Evolutionary conservation across 1,140 invertebrate genomes (phyloP), one percentile per base, ranked within the genome.

Genomic region (Epicauta chinensis): DNA sequence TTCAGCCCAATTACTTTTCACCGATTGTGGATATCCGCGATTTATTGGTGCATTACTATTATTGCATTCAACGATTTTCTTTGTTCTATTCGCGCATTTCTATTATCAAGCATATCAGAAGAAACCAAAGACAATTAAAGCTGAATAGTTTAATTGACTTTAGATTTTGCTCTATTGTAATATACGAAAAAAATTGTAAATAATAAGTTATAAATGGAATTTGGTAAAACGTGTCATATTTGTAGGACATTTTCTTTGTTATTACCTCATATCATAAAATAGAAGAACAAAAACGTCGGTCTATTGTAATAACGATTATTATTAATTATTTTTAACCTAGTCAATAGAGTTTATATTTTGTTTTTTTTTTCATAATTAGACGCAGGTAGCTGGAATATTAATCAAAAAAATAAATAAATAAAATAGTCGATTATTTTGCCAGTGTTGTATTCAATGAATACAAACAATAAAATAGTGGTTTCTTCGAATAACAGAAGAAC

Each of bases 31-130:
- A 41, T 91, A 88, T 67, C 87, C 87, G 1, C 83, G 70, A 60
- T 70, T 89, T 50, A 82, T 91, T 12, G 86, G 86, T 2, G 74
- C 80, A 46, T 77, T 91, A 38, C 71, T 94, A 42, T 75, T 93
- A 55, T 75, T 91, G 1, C 93, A 96, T 70, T 90, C 92, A 2
- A 78, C 86, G 15, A 91, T 96, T 57, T 97, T 97, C 78, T 91
- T 95, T 70, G 79, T 81, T 14, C 80, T 96, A 17, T 96, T 96
- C 77, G 85, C 81, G 55, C 84, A 96, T 73, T 97, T 96, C 76
- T 97, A 95, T 72, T 79, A 84, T 55, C 84, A 86, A 69, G 86
- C 89, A 54, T 93, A 94, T 60, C 70, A 57, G n/a, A 56, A 44
- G 31, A 56, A 49, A 13, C 34, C 40, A 29, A 56, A 56, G 32